Conservation (phyloP, 2,888 invertebrate genomes). For the Apamea monoglypha region DNA sequence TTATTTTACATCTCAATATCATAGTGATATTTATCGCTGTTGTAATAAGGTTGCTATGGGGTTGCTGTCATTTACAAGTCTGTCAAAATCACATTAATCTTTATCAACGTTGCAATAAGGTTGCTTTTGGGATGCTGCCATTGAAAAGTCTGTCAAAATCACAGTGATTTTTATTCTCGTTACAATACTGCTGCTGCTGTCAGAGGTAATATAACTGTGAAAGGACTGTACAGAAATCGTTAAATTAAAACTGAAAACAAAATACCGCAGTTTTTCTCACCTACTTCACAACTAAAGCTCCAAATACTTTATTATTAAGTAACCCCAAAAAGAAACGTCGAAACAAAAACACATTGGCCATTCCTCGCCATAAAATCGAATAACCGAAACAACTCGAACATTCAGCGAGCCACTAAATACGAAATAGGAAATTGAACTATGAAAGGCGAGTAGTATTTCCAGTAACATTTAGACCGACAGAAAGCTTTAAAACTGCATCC, state of each 20-base stretch:
- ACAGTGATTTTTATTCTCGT: too few relatives aligned
- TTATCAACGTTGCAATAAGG: too few relatives aligned
- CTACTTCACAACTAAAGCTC: not conserved
- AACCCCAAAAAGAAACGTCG: not conserved
- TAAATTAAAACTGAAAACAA: not conserved
- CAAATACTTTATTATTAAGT: not conserved
- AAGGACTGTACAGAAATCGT: not conserved
- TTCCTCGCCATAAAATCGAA: constrained; percentile 23
- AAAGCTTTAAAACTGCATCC: constrained; percentile 60
- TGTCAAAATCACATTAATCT: too few relatives aligned
- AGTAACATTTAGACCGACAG: constrained; percentile 39
- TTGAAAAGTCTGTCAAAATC: not conserved
- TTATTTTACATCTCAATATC: not conserved
- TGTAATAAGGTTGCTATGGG: too few relatives aligned
- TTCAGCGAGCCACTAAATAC: constrained; percentile 37
- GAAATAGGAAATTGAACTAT: constrained; percentile 37
- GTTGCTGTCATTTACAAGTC: too few relatives aligned
- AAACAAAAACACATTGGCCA: constrained; percentile 8
- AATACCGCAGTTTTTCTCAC: not conserved
- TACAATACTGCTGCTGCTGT: too few relatives aligned
- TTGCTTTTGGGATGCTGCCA: too few relatives aligned
- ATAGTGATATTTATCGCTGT: too few relatives aligned
- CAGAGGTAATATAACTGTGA: not conserved
- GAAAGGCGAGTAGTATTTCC: constrained; percentile 37
- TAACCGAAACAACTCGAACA: constrained; percentile 10